Evolutionary conservation across 92 coral and sea anemone species (phyloP).

Genomic region (Galaxea fascicularis): DNA sequence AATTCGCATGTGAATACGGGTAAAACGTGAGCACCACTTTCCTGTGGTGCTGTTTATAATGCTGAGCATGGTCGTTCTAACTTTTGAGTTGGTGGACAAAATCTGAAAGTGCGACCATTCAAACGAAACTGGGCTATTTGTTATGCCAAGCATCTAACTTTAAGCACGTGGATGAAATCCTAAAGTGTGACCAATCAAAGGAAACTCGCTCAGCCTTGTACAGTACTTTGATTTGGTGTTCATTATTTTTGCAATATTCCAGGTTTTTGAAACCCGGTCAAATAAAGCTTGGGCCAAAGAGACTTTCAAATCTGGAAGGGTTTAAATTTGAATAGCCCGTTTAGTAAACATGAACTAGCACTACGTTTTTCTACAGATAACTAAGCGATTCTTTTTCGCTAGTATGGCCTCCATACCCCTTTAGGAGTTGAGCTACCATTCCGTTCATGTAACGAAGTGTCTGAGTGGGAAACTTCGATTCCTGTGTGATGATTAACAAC

Average conservation of each 20-base stretch:
- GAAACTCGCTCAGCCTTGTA: not conserved
- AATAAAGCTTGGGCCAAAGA: not conserved
- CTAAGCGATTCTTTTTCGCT: not conserved
- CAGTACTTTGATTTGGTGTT: not conserved
- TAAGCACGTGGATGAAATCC: not conserved
- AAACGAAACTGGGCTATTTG: not conserved
- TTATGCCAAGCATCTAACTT: not conserved
- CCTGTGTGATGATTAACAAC: slow-evolving; percentile 76
- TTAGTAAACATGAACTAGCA: not conserved
- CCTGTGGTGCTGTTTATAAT: not conserved
- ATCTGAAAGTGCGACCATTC: not conserved
- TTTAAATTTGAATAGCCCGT: slow-evolving; percentile 12
- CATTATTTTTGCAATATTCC: not conserved
- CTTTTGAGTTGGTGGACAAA: not conserved
- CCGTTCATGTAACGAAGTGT: slow-evolving; percentile 74
- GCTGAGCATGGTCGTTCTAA: not conserved
- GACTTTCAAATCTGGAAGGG: not conserved
- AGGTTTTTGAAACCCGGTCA: not conserved
- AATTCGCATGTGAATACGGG: no score
- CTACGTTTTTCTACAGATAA: not conserved
- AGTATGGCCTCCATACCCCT: slow-evolving; percentile 94
- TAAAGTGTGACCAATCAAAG: not conserved
- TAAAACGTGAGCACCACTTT: not conserved
- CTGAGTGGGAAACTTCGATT: slow-evolving; percentile 75
- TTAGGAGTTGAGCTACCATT: slow-evolving; percentile 86